phyloP scores from a whole-genome alignment of 2,888 invertebrate species.

The Polydrusus pterygomalis region DNA sequence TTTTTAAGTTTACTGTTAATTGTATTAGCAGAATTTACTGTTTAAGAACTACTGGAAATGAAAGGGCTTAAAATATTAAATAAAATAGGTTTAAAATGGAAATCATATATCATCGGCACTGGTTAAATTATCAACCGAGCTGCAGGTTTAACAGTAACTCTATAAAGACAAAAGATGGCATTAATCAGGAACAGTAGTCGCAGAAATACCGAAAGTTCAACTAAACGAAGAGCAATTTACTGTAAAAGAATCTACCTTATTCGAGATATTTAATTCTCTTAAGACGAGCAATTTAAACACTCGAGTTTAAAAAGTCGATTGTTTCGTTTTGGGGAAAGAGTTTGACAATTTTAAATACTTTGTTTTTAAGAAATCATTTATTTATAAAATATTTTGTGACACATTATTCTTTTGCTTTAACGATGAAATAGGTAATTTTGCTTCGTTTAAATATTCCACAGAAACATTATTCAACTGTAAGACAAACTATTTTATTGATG shows the following conservation, averaged over 20 bases:
- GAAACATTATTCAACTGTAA: no score
- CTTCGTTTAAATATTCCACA: no score
- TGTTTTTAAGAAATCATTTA: constrained; percentile 6
- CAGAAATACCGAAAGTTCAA: constrained; percentile 55
- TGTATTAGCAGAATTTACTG: no score
- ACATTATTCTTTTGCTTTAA: no score
- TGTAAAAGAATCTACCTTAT: constrained; percentile 55
- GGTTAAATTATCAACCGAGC: constrained; percentile 24
- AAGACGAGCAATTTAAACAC: constrained; percentile 46
- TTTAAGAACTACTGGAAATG: no score
- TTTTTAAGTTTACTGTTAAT: no score
- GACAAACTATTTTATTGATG: no score
- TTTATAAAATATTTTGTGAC: no score
- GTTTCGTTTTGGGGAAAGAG: constrained; percentile 52
- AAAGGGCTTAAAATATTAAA: no score
- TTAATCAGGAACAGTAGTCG: constrained; percentile 51
- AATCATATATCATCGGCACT: constrained; percentile 16
- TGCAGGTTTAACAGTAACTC: not conserved
- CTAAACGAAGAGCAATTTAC: constrained; percentile 55
- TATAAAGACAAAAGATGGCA: constrained; percentile 47
- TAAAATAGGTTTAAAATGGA: not conserved
- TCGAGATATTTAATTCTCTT: constrained; percentile 39
- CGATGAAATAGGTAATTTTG: no score
- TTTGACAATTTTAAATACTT: constrained; percentile 50
- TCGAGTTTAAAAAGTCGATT: constrained; percentile 46